Evolutionary conservation across 2,888 invertebrate genomes (phyloP).

Genomic region (Agrilus mali): DNA sequence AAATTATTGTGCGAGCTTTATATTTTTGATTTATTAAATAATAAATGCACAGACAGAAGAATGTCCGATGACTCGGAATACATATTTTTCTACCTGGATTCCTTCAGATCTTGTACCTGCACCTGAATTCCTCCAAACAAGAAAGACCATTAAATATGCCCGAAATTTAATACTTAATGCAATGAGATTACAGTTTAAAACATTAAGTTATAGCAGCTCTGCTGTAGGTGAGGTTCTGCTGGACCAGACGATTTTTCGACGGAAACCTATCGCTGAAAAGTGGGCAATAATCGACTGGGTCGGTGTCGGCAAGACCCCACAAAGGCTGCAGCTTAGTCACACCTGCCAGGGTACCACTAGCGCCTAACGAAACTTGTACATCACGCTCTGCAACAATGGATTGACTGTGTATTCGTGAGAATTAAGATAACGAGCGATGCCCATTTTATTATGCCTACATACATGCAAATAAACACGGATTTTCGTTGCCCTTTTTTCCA

Average conservation of each 20-base stretch:
- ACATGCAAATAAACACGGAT: too few relatives aligned
- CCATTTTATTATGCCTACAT: too few relatives aligned
- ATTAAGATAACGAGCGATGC: too few relatives aligned
- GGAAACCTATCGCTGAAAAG: neutral
- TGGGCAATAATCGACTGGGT: conserved; percentile 17
- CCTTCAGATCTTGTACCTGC: conserved; percentile 11
- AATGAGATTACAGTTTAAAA: conserved; percentile 31
- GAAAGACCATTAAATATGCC: conserved; percentile 20
- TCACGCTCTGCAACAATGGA: neutral
- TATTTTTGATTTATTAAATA: neutral
- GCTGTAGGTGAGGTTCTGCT: conserved; percentile 30
- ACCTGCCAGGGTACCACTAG: conserved; percentile 32
- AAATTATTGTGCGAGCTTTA: too few relatives aligned
- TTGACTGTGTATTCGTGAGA: too few relatives aligned
- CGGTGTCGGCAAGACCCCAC: conserved; percentile 28
- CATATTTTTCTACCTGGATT: conserved; percentile 24
- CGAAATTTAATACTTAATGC: conserved; percentile 28
- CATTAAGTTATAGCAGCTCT: conserved; percentile 29
- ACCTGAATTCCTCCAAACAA: conserved; percentile 36
- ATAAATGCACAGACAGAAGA: too few relatives aligned
- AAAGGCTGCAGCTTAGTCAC: conserved; percentile 35
- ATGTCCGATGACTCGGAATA: neutral
- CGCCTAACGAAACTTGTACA: conserved; percentile 13
- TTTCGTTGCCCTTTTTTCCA: too few relatives aligned
- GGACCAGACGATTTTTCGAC: conserved; percentile 12